Evolutionary conservation across 2,888 invertebrate species (phyloP), one percentile per base, ranked within the genome.

Genomic region (Euzetes globulus): DNA sequence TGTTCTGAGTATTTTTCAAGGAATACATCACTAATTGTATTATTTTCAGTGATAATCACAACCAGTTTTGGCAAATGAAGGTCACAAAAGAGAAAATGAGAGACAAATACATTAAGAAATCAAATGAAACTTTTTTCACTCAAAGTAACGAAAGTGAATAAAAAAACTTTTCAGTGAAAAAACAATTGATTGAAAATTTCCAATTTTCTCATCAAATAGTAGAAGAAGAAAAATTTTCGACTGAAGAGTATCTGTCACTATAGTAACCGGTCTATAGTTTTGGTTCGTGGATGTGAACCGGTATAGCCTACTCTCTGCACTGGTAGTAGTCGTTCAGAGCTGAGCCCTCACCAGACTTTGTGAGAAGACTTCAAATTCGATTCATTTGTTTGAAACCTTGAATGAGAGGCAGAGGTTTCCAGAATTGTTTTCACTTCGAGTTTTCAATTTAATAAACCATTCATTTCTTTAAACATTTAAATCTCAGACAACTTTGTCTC

Each of bases 21-120:
- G 55, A 55, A 55, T 55, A 55, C 55, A 55, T 55, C 55, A 25
- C 22, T 55, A 55, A 55, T 25, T 55, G 55, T 55, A 55, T 55
- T 55, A 50, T 50, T 17, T n/a, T 19, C n/a, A 50, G 17, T 50
- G 55, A 55, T 55, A 55, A 22, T 55, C 25, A 55, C 25, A 55
- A 55, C 55, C 55, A 55, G 55, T 55, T 55, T 55, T 55, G 55
- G 55, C 1, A 11, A 25, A 55, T 55, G 55, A 55, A 55, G 55
- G 55, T 25, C 55, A 55, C 50, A 55, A 11, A 41, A 7, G 41
- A 41, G 41, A 41, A 41, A 41, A 41, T 41, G 41, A 41, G 13
- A 41, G 41, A 41, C 41, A 41, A 41, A 33, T 33, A 33, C 33
- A 33, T 33, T 33, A 7, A 33, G 33, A 33, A 33, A 41, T 41